Percentiles rank a stretch among this genome's conserved stretches.
These are phyloP conservation scores for Auanema sp. DNA, from an alignment of 2,888 invertebrate species.

Conservation along the genomic window DNA sequence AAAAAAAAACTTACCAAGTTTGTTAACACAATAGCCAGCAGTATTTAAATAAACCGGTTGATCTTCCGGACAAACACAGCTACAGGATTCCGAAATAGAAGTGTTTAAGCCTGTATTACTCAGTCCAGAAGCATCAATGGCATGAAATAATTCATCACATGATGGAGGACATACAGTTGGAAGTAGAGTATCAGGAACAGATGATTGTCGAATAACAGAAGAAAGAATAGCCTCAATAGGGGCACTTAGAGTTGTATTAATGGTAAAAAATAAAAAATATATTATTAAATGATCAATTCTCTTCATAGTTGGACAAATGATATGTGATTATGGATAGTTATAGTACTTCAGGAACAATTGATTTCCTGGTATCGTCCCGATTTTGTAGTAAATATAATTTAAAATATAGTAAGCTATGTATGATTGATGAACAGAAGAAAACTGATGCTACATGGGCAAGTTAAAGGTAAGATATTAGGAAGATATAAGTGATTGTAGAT, in stretches of 20 bases:
- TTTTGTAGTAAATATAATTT: too few relatives aligned
- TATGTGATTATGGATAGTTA: not conserved
- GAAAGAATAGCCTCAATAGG: conserved; percentile 6
- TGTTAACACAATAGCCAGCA: conserved; percentile 36
- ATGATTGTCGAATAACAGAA: conserved; percentile 21
- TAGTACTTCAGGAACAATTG: too few relatives aligned
- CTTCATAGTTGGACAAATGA: not conserved
- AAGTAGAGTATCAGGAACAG: conserved; percentile 33
- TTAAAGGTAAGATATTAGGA: too few relatives aligned
- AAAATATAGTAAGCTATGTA: too few relatives aligned
- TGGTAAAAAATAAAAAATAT: not conserved
- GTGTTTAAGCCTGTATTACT: not conserved
- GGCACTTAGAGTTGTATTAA: not conserved
- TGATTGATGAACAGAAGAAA: too few relatives aligned
- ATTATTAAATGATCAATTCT: not conserved
- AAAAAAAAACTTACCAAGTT: conserved; percentile 26
- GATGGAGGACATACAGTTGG: conserved; percentile 45
- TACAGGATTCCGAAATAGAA: conserved; percentile 18
- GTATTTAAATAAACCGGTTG: conserved; percentile 45
- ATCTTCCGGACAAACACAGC: conserved; percentile 41
- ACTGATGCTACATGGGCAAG: too few relatives aligned
- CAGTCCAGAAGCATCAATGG: conserved; percentile 11
- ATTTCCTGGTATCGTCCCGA: too few relatives aligned
- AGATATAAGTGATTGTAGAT: too few relatives aligned
- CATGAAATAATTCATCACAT: conserved; percentile 41